Evolutionary conservation across 2,888 invertebrate species (phyloP).

Genomic region (Dendrolimus houi): DNA sequence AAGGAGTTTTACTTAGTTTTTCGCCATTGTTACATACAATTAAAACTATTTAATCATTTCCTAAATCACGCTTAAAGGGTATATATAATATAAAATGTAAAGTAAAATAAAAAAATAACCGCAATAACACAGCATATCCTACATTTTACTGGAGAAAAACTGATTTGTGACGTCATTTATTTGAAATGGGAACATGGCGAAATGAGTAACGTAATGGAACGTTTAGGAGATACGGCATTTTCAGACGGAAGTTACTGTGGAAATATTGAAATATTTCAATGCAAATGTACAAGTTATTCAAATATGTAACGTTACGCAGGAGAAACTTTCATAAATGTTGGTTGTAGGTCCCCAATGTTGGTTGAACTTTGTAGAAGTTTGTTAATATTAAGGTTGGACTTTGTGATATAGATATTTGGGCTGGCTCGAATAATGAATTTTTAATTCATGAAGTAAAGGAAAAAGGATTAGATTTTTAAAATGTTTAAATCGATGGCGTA

Average conservation of each 20-base stretch:
- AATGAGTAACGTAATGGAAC: slow-evolving; percentile 3
- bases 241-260: slow-evolving; percentile 1
- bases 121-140: not conserved
- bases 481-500: too few species aligned
- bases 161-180: slow-evolving; percentile 7
- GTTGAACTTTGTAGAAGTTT: too few species aligned
- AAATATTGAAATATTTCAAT: slow-evolving; percentile 2
- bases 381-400: too few species aligned
- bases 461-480: too few species aligned
- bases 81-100: too few species aligned
- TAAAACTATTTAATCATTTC: too few species aligned
- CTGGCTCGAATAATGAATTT: too few species aligned
- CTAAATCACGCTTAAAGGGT: too few species aligned
- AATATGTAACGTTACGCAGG: not conserved
- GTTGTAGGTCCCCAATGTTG: not conserved
- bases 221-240: slow-evolving; percentile 5
- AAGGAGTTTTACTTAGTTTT: too few species aligned
- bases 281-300: slow-evolving; percentile 7
- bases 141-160: slow-evolving; percentile 2
- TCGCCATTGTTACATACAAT: too few species aligned
- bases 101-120: not conserved
- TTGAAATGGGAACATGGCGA: slow-evolving; percentile 3
- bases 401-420: too few species aligned
- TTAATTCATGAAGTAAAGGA: too few species aligned
- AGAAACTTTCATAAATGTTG: not conserved